Conservation (phyloP, 2,888 invertebrate species). For the Cryptocephalus moraei region DNA sequence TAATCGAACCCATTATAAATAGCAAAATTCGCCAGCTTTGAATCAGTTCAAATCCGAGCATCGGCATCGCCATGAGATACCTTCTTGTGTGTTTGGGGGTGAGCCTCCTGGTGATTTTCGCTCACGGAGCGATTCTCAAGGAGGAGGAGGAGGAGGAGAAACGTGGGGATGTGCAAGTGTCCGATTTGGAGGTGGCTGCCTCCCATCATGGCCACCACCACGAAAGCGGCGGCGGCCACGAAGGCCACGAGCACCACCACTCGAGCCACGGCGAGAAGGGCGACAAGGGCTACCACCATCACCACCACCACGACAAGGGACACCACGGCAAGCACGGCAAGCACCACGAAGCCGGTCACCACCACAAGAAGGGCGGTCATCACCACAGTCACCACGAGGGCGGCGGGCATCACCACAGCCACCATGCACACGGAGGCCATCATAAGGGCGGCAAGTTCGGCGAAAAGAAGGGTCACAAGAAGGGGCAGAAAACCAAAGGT, state of each 20-base stretch:
- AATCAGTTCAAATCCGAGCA: slow-evolving; percentile 13
- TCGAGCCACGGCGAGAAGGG: slow-evolving; percentile 65
- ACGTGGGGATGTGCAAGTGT: neutral
- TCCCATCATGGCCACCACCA: slow-evolving; percentile 40
- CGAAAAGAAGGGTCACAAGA: slow-evolving; percentile 76
- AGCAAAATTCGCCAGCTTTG: slow-evolving; percentile 10
- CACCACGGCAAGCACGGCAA: slow-evolving; percentile 69
- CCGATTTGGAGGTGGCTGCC: slow-evolving; percentile 42
- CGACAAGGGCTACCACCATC: slow-evolving; percentile 63
- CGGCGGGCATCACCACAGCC: slow-evolving; percentile 63
- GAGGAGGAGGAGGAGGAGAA: slow-evolving; percentile 6
- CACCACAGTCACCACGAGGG: slow-evolving; percentile 73
- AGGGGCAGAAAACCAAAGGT: slow-evolving; percentile 73
- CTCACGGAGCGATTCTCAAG: slow-evolving; percentile 12
- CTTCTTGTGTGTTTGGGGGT: slow-evolving; percentile 27
- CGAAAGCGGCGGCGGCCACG: slow-evolving; percentile 59
- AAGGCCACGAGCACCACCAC: slow-evolving; percentile 58
- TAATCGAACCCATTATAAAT: slow-evolving; percentile 25
- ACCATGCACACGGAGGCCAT: slow-evolving; percentile 66
- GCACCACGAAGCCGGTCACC: slow-evolving; percentile 67
- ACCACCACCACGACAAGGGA: slow-evolving; percentile 69
- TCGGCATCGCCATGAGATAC: slow-evolving; percentile 23
- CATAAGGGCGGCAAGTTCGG: slow-evolving; percentile 72
- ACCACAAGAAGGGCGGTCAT: slow-evolving; percentile 68
- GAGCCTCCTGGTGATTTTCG: slow-evolving; percentile 15